Evolutionary conservation across 2,888 invertebrate species (phyloP).

Genomic region (Metacarcinus magister): DNA sequence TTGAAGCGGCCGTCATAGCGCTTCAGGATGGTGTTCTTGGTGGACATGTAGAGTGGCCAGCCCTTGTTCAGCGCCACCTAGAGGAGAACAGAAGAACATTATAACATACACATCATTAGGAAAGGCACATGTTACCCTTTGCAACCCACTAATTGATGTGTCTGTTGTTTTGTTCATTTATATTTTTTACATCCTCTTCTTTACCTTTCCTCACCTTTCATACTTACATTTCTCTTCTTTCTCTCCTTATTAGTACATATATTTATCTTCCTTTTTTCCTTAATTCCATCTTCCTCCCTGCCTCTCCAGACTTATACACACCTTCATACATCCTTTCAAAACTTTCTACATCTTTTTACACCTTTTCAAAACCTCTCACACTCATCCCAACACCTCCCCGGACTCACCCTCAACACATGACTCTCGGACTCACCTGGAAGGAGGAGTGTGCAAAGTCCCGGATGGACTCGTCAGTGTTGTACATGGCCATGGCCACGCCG

Average conservation of each 20-base stretch:
- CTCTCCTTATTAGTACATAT: too few relatives aligned
- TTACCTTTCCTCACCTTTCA: too few relatives aligned
- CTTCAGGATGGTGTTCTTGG: slow-evolving; percentile 96
- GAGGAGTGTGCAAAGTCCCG: slow-evolving; percentile 93
- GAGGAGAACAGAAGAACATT: not conserved
- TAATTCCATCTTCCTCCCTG: not conserved
- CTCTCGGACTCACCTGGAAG: slow-evolving; percentile 88
- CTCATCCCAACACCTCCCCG: not conserved
- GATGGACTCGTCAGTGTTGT: slow-evolving; percentile 95
- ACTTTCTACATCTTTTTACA: too few relatives aligned
- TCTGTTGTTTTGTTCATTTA: too few relatives aligned
- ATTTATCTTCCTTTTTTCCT: too few relatives aligned
- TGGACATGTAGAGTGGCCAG: slow-evolving; percentile 95
- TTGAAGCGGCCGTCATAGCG: slow-evolving; percentile 95
- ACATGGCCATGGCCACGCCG: slow-evolving; percentile 94
- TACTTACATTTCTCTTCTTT: too few relatives aligned
- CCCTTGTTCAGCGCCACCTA: slow-evolving; percentile 92
- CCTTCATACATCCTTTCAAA: too few relatives aligned
- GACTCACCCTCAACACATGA: not conserved
- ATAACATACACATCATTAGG: too few relatives aligned
- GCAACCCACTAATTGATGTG: too few relatives aligned
- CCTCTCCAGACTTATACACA: too few relatives aligned
- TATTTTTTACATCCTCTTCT: too few relatives aligned
- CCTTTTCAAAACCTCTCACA: not conserved
- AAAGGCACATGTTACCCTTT: too few relatives aligned